Conservation (phyloP, 37 sponge, comb jelly and placozoan species). For the Eunapius fragilis region DNA sequence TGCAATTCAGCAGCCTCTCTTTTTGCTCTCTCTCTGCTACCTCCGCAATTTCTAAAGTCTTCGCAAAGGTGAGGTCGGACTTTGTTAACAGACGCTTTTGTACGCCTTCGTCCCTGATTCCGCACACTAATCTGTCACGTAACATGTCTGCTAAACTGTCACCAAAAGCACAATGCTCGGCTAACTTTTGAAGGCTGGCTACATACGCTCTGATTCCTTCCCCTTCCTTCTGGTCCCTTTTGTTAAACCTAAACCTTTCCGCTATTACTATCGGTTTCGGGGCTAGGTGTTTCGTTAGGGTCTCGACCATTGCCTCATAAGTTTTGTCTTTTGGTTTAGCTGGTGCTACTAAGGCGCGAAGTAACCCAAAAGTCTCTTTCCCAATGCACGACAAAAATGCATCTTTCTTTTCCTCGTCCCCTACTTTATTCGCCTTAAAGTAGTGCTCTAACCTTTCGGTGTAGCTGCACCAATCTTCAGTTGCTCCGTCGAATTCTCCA, state of each 20-base stretch:
- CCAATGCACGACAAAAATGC: not conserved
- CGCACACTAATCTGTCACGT: not conserved
- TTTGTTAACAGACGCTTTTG: not conserved
- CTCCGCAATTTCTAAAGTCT: not conserved
- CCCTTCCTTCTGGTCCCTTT: not conserved
- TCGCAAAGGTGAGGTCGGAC: not conserved
- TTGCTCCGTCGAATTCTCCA: not conserved
- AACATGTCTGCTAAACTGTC: not conserved
- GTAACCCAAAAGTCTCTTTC: not conserved
- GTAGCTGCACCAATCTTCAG: not conserved
- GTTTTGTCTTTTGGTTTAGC: not conserved
- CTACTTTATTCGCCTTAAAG: not conserved
- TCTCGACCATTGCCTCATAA: not conserved
- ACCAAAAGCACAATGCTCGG: not conserved
- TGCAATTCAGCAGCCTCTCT: not conserved
- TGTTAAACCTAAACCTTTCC: not conserved
- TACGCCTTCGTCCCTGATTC: not conserved
- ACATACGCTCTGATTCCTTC: not conserved
- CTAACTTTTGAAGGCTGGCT: not conserved
- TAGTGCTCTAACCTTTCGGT: not conserved
- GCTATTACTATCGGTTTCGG: not conserved
- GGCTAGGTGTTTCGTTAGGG: not conserved
- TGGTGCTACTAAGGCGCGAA: not conserved
- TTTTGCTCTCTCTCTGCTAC: not conserved
- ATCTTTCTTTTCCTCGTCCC: not conserved